These are phyloP conservation scores for Pangasius krempfi DNA, from an alignment of 2,797 vertebrate species.

Conservation along the genomic window DNA sequence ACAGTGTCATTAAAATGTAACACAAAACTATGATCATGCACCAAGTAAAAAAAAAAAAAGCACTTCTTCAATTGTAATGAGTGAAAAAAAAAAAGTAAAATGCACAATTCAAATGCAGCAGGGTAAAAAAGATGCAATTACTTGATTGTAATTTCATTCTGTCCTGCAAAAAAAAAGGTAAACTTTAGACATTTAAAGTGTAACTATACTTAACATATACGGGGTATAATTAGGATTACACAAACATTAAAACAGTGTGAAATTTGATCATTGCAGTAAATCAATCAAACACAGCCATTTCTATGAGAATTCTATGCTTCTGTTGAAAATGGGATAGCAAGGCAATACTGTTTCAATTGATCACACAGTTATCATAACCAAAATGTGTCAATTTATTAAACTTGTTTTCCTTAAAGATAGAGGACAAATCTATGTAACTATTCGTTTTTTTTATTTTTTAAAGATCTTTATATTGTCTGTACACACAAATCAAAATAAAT, in stretches of 20 bases:
- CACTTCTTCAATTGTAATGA: not conserved
- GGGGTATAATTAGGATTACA: not conserved
- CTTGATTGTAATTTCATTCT: not conserved
- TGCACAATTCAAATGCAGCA: not conserved
- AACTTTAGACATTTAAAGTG: not conserved
- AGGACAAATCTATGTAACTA: constrained; percentile 29
- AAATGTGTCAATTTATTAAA: constrained; percentile 2
- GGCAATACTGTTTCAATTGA: constrained; percentile 3
- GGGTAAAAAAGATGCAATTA: not conserved
- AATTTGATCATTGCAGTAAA: not conserved
- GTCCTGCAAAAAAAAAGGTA: not conserved
- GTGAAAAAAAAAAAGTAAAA: not conserved
- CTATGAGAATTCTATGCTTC: not conserved
- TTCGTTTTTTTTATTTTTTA: not conserved
- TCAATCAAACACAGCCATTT: not conserved
- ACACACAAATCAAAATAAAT: constrained; percentile 31
- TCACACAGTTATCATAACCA: not conserved
- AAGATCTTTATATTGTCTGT: constrained; percentile 33
- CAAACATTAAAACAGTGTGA: not conserved
- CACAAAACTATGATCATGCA: not conserved
- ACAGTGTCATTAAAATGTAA: constrained; percentile 25
- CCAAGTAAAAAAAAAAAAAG: not conserved
- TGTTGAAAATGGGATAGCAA: not conserved
- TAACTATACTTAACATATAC: not conserved
- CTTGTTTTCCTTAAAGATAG: constrained; percentile 39